phyloP scores from a whole-genome alignment of 2,797 vertebrate genomes.

The Sebastolobus alascanus region DNA sequence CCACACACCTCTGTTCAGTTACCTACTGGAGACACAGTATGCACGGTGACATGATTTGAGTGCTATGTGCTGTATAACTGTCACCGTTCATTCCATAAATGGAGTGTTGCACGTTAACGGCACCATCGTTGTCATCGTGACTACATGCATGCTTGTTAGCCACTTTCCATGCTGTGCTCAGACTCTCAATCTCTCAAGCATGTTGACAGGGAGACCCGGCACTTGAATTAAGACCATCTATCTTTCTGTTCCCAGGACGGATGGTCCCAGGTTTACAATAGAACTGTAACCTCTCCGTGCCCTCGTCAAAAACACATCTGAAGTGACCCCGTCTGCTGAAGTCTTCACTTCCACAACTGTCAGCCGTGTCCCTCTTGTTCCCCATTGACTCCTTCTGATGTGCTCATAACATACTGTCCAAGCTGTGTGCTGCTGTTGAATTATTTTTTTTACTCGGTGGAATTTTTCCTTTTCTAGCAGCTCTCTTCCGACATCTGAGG shows the following conservation, averaged over 20 bases:
- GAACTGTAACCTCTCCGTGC: constrained; percentile 39
- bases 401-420: constrained; percentile 10
- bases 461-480: constrained; percentile 62
- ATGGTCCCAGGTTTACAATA: constrained; percentile 23
- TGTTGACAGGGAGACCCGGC: constrained; percentile 29
- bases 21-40: not conserved
- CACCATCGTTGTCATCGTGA: not conserved
- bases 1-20: constrained; percentile 20
- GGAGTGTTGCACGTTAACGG: not conserved
- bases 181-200: constrained; percentile 13
- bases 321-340: constrained; percentile 40
- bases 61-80: constrained; percentile 18
- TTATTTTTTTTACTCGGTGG: constrained; percentile 56
- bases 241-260: constrained; percentile 28
- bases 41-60: not conserved
- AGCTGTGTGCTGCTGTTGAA: constrained; percentile 46
- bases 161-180: constrained; percentile 14
- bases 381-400: constrained; percentile 22
- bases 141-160: constrained; percentile 5
- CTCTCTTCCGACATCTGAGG: constrained; percentile 72
- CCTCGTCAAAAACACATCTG: constrained; percentile 34
- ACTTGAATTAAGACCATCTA: constrained; percentile 36
- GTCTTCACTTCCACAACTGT: constrained; percentile 37
- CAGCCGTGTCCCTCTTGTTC: constrained; percentile 41
- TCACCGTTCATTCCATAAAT: not conserved